Percentiles rank a stretch among this genome's conserved stretches.
phyloP scores from a whole-genome alignment of 1,140 invertebrate species.

The Sitodiplosis mosellana region DNA sequence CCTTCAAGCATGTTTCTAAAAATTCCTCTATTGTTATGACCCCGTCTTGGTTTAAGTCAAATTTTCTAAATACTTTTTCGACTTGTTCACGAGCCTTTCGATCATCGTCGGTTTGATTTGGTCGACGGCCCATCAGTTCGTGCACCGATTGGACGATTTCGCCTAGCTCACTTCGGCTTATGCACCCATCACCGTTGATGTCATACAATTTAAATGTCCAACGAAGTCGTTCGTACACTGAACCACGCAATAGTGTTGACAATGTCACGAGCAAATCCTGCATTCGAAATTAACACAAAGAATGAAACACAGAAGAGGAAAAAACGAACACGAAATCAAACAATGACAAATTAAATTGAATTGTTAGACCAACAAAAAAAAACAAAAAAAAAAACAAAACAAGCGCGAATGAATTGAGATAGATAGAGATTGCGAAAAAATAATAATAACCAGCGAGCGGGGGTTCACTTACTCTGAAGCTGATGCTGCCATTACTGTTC shows the following conservation, averaged over 20 bases:
- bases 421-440: too few relatives aligned
- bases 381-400: too few relatives aligned
- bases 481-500: constrained; percentile 87
- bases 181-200: constrained; percentile 85
- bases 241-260: constrained; percentile 76
- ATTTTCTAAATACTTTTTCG: constrained; percentile 70
- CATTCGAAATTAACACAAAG: constrained; percentile 5
- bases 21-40: constrained; percentile 94
- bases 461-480: constrained; percentile 90
- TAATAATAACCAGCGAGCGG: too few relatives aligned
- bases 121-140: constrained; percentile 65
- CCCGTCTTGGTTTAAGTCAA: constrained; percentile 85
- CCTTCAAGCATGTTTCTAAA: constrained; percentile 85
- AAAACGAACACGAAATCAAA: too few relatives aligned
- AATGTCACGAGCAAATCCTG: constrained; percentile 79
- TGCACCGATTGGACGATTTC: constrained; percentile 84
- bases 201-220: constrained; percentile 94
- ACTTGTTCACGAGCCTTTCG: constrained; percentile 63
- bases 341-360: too few relatives aligned
- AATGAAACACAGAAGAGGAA: too few relatives aligned
- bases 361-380: too few relatives aligned
- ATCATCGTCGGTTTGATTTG: constrained; percentile 55
- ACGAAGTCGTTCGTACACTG: constrained; percentile 76
- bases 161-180: constrained; percentile 72
- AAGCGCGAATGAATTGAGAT: too few relatives aligned